Evolutionary conservation across 2,888 invertebrate species (phyloP), one percentile per base, ranked within the genome.

Genomic region (Fragum whitleyi): DNA sequence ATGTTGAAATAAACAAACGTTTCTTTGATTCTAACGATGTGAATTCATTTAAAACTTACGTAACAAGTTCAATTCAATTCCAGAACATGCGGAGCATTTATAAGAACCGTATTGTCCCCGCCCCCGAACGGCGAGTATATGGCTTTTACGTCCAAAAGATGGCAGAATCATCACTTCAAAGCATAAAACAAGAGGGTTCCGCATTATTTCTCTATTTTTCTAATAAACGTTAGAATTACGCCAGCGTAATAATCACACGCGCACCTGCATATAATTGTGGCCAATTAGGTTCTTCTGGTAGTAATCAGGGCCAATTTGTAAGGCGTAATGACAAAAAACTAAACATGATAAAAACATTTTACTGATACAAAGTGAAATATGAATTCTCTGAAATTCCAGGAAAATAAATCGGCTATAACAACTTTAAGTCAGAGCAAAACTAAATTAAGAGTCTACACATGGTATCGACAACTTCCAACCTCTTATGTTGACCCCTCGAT

Each of bases 231-330:
- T 55, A 70, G 70, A 70, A 70, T 70, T 70, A 23, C 70, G 23
- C 70, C 21, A 55, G 70, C 70, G 70, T 70, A 70, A 70, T 53
- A 70, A 70, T 36, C 57, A 55, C 70, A 55, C 70, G 51, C 26
- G 70, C 70, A 70, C 70, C 70, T 70, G 70, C 53, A 55, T 70
- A 55, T 70, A 70, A 70, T 70, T 70, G 70, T 55, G 23, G 55
- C 70, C 70, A 70, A 70, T 70, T 70, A 70, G 70, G 26, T 26
- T n/a, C 6, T 32, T 70, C 70, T 70, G 70, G 55, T 55, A 29
- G 55, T 70, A 70, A 70, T 70, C 70, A 32, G 16, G 51, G 32
- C 70, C 70, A 70, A 70, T 70, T 70, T 70, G 70, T 55, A 53
- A 42, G 42, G 42, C 42, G 36, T 65, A 65, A 65, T 42, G 65